Base-by-base conservation (phyloP, 2,113 vertebrate genomes). In the Chrysemys picta region DNA sequence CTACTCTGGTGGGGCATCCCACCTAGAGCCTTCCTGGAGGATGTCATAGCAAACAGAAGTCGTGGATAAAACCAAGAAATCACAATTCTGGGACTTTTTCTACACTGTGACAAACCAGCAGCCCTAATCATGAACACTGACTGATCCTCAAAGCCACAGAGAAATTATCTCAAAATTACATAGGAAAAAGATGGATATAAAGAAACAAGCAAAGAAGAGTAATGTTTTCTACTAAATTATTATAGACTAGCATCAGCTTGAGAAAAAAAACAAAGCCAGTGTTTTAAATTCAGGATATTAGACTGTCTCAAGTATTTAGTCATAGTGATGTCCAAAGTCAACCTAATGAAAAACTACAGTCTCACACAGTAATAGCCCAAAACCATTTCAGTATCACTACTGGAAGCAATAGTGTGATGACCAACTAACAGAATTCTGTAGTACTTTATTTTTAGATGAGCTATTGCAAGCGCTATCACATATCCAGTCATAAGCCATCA, bases 131-230 rank as follows among this genome's bases (percentile, higher is more conserved):
- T 47, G 45, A 92, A 42, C 53, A 14, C 3, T 75, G 53, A 52
- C 53, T 80, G 52, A 94, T 84, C 8, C 54, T 84, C 21, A 91
- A 96, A 82, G 91, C 87, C 42, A 47, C 35, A 69, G 62, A 69
- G 62, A 88, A 96, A 42, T 88, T 45, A 84, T 76, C 72, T 89
- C 56, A 84, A 86, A 90, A 93, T 17, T 35, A 53, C 85, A 47
- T 7, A 93, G 16, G 57, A 94, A 91, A 89, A n/a, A 38, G 52
- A 10, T 5, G 45, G 53, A 13, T 24, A 59, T 54, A 79, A 38
- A 79, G 79, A 90, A 69, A 38, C 2, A 89, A 82, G 25, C 8
- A 10, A 21, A 29, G 29, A 49, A n/a, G 35, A 7, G 22, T 56
- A 86, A 92, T 56, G 21, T 89, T 90, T 91, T 89, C 49, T 10